Percentiles rank a stretch among this genome's conserved stretches.
Conservation (phyloP, 1,140 invertebrate genomes). For the Camponotus vicinus region DNA sequence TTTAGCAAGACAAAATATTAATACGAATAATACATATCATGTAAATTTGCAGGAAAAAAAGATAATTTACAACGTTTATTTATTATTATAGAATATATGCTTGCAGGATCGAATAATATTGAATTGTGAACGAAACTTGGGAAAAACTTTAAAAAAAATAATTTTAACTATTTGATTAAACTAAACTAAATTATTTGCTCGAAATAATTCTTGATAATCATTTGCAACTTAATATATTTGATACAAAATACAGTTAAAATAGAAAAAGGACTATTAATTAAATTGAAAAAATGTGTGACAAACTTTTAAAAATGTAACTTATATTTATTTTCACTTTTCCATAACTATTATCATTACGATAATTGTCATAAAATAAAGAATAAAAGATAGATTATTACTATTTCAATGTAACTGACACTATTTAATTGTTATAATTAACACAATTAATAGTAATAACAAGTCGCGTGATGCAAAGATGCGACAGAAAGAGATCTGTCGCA, state of each 20-base stretch:
- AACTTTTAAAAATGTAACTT: neutral
- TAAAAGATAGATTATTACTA: neutral
- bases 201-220: no score
- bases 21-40: neutral
- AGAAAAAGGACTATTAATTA: no score
- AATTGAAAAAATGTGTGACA: neutral
- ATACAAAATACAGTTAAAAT: no score
- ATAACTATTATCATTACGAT: neutral
- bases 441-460: constrained; percentile 46
- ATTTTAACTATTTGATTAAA: no score
- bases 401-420: neutral
- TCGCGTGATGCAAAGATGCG: neutral
- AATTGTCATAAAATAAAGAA: neutral
- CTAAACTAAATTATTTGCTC: no score
- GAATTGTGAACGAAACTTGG: no score
- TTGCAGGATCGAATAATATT: neutral
- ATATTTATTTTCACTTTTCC: neutral
- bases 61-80: neutral
- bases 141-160: no score
- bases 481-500: neutral
- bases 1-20: neutral
- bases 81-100: neutral
- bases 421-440: constrained; percentile 20
- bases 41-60: neutral
- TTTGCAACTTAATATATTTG: no score